These are phyloP conservation scores for Halcyon badia DNA, from an alignment of 2,797 vertebrate species.

Conservation along the genomic window DNA sequence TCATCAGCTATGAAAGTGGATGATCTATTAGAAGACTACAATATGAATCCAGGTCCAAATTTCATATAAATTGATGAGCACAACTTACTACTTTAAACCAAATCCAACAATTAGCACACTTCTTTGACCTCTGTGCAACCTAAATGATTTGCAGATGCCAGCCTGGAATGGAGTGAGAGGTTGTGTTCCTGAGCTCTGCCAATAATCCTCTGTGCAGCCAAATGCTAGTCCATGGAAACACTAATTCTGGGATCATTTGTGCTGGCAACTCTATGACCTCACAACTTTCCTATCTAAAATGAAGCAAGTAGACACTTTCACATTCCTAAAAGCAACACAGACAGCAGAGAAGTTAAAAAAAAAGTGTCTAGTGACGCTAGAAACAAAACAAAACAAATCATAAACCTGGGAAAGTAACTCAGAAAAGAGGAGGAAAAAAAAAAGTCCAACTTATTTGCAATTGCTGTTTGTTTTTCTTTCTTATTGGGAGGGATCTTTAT, in stretches of 20 bases:
- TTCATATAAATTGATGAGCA: neutral
- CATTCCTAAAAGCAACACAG: neutral
- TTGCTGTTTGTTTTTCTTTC: constrained; percentile 24
- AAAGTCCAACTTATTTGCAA: neutral
- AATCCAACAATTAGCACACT: constrained; percentile 6
- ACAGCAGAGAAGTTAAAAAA: neutral
- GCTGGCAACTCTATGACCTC: neutral
- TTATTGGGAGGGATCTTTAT: neutral
- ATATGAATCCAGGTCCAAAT: neutral
- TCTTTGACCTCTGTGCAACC: neutral
- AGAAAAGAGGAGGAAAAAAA: neutral
- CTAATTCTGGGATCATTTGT: neutral
- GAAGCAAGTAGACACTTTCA: constrained; percentile 18
- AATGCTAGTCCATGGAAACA: constrained; percentile 15
- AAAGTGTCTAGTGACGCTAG: neutral
- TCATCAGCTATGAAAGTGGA: neutral
- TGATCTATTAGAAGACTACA: neutral
- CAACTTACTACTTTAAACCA: neutral
- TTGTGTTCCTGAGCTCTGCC: neutral
- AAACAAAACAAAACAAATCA: neutral
- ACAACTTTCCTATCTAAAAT: neutral
- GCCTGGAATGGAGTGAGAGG: constrained; percentile 7
- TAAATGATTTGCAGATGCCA: constrained; percentile 19
- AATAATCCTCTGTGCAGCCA: neutral
- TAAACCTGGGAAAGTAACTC: constrained; percentile 5